These are phyloP conservation scores for Hirtodrosophila trivittata DNA, from an alignment of 2,888 invertebrate species.

Conservation along the genomic window DNA sequence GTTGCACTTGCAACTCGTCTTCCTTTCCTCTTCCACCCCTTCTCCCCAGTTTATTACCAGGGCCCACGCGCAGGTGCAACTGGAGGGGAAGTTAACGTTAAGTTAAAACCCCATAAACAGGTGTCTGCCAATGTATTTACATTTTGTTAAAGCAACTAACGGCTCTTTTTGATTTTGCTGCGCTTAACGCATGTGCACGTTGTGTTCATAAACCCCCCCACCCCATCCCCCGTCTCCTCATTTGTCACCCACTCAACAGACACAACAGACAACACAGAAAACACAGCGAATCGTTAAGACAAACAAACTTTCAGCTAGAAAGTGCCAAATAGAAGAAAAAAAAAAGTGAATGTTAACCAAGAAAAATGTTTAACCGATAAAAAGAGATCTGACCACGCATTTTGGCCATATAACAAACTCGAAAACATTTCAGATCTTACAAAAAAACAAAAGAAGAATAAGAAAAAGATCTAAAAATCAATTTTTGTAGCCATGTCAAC, in stretches of 20 bases:
- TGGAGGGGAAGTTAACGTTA: constrained; percentile 20
- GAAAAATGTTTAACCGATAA: constrained; percentile 15
- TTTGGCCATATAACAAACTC: constrained; percentile 2
- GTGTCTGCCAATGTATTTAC: constrained; percentile 65
- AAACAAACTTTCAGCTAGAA: constrained; percentile 69
- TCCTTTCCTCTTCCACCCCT: neutral
- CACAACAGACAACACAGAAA: constrained; percentile 14
- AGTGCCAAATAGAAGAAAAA: constrained; percentile 59
- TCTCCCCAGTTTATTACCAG: too few relatives aligned
- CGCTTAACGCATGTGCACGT: constrained; percentile 38
- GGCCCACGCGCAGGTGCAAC: neutral
- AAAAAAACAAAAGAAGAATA: constrained; percentile 13
- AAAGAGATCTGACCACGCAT: constrained; percentile 34
- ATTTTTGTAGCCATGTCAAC: constrained; percentile 44
- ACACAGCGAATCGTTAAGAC: constrained; percentile 42
- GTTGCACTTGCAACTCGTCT: constrained; percentile 36
- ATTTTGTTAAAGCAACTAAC: constrained; percentile 57
- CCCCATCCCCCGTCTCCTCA: constrained; percentile 7
- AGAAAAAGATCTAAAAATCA: constrained; percentile 35
- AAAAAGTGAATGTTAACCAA: constrained; percentile 67
- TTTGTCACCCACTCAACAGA: constrained; percentile 49
- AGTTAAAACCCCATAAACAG: constrained; percentile 60
- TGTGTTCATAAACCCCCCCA: neutral
- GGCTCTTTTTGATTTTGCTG: constrained; percentile 34
- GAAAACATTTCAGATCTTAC: neutral